Conservation (phyloP, 2,888 invertebrate species). For the Epistrophe eligans region DNA sequence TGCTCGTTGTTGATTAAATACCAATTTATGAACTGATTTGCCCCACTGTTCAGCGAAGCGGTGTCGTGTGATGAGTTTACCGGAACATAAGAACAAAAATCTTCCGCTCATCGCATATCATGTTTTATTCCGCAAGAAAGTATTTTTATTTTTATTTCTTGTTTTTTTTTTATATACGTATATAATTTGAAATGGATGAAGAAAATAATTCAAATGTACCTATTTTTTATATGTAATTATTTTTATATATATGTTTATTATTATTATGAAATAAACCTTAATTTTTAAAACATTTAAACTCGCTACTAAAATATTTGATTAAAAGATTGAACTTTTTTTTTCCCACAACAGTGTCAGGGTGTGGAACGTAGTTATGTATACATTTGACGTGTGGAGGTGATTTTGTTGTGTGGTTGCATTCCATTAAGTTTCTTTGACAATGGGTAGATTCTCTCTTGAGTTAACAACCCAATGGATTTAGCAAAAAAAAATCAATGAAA, state of each 20-base stretch:
- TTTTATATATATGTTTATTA: not conserved
- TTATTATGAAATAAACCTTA: not conserved
- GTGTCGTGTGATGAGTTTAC: constrained; percentile 18
- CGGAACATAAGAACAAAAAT: constrained; percentile 38
- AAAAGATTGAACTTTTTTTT: not conserved
- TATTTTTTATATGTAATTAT: not conserved
- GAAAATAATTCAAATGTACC: not conserved
- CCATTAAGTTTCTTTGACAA: constrained; percentile 24
- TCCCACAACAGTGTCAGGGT: not conserved
- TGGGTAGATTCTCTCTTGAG: constrained; percentile 31
- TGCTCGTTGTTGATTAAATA: too few relatives aligned
- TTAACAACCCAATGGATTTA: constrained; percentile 27
- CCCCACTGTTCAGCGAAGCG: not conserved
- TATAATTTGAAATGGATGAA: not conserved
- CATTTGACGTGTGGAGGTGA: not conserved
- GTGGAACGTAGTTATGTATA: not conserved
- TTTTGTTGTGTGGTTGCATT: not conserved
- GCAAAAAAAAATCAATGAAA: constrained; percentile 56
- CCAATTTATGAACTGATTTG: not conserved
- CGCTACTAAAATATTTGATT: not conserved
- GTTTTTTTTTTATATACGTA: not conserved
- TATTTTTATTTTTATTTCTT: not conserved
- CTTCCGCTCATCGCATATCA: constrained; percentile 5
- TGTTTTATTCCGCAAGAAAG: constrained; percentile 7
- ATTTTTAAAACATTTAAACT: not conserved